Evolutionary conservation across 2,797 vertebrate species (phyloP), one percentile per base, ranked within the genome.

Genomic region (Silurus lanzhouensis): DNA sequence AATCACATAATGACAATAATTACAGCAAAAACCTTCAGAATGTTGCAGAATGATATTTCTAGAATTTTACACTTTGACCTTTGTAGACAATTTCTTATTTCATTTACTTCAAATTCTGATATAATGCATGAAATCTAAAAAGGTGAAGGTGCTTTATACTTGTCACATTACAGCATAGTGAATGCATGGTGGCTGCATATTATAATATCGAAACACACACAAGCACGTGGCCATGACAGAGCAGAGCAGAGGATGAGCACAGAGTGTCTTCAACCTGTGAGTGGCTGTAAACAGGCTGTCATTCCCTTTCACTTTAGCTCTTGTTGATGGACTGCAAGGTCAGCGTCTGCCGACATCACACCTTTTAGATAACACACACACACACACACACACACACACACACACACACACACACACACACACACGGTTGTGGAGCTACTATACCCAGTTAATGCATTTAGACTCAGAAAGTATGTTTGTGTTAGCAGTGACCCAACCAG

Each of bases 251-350:
- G 72, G 83, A 86, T 81, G 81, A 86, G 75, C 68, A 84, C 82
- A 74, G 77, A 84, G 83, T 57, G 31, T 86, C 84, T 84, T 87
- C 52, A 87, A 38, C 75, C 81, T 57, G 57, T 83, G 67, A 80
- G 70, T 75, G 31, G 82, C 79, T 90, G 74, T 86, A 89, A 88
- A 85, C 87, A 87, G 84, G 38, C 85, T 89, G 82, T 87, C 90
- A 90, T 91, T 91, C 80, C 78, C 85, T 87, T 90, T 87, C 85
- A 82, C 67, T 83, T 55, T 88, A 90, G 90, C 90, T 91, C 82
- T 87, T 71, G 66, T 86, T 91, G 91, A 93, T 86, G 90, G 89
- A 91, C 91, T 88, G 90, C 91, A 91, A 91, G 88, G 92, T 92
- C 91, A 90, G 87, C 86, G 71, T 80, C 81, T 86, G 81, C 75